Base-by-base conservation (phyloP, 2,888 invertebrate genomes). In the Matsumyia berberina region DNA sequence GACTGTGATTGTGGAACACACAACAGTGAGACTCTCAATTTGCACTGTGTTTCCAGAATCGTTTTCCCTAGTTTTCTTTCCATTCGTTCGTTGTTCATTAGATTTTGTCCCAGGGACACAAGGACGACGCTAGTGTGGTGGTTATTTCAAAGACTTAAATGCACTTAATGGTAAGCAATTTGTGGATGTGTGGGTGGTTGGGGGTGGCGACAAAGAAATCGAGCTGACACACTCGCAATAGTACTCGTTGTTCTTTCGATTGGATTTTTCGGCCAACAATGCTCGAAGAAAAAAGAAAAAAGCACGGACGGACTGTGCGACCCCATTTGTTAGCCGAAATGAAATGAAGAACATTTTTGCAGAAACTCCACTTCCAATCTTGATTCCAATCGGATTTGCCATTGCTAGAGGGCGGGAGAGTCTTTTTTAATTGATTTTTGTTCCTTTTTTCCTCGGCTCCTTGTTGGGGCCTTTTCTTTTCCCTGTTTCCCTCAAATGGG, bases 131-230 rank as follows among this genome's bases (percentile, higher is more conserved):
- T 57, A 24, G 42, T 69, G 73, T 69, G 73, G 60, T 64, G 64
- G 74, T 73, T 60, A 55, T 77, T 72, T 77, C 39, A 74, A 66
- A 42, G 58, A 80, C 74, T 85, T 85, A 80, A 80, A 80, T 85
- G 85, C 80, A 85, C 53, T 85, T 85, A 85, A 85, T 85, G 85
- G 69, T 58, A 60, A 79, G 79, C 85, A 85, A 79, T 85, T 80
- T 80, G 70, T 58, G 85, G 80, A 58, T 58, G 76, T 69, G 24
- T 24, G 1, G 24, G 24, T 9, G 35, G 19, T 8, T 31, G 12
- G 49, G 53, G 24, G 37, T 62, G 31, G 55, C 8, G 8, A 44
- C 8, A 39, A 42, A 53, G 39, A 53, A 77, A 67, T 72, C 12
- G 19, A 83, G 73, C 73, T 83, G 83, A 73, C 83, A 82, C 42